Conservation (phyloP, 1,140 invertebrate genomes). For the Cydia pomonella region DNA sequence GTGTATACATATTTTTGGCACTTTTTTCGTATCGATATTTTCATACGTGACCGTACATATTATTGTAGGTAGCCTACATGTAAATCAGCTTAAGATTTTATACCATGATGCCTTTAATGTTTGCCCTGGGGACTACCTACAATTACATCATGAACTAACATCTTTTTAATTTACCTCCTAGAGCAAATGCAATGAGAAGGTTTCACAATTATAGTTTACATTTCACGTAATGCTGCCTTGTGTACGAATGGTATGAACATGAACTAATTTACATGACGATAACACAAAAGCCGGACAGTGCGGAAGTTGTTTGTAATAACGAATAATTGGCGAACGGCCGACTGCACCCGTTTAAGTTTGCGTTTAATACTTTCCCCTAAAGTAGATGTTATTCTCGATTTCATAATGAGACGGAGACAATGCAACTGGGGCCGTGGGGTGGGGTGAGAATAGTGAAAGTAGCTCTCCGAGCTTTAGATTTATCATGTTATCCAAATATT, state of each 20-base stretch:
- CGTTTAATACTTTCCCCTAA: conserved; percentile 54
- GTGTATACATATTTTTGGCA: too few species aligned
- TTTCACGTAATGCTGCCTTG: background rate
- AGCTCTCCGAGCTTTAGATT: conserved; percentile 8
- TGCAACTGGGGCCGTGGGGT: conserved; percentile 32
- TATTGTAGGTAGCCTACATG: background rate
- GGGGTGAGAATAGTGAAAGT: conserved; percentile 47
- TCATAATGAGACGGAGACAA: conserved; percentile 50
- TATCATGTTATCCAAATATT: conserved; percentile 18
- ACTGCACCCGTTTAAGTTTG: conserved; percentile 45
- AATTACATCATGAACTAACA: too few species aligned
- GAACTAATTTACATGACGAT: conserved; percentile 40
- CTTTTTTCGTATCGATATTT: too few species aligned
- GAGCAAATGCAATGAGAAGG: too few species aligned
- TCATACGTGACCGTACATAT: too few species aligned
- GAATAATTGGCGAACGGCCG: conserved; percentile 45
- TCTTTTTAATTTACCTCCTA: too few species aligned
- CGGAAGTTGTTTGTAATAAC: conserved; percentile 43
- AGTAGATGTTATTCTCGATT: conserved; percentile 44
- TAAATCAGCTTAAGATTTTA: too few species aligned
- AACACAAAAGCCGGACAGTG: conserved; percentile 32
- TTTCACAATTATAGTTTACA: background rate
- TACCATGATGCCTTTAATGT: too few species aligned
- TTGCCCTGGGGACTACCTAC: too few species aligned
- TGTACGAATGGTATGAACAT: conserved; percentile 14